Conservation (phyloP, 2,888 invertebrate species). For the Spilarctia lutea region DNA sequence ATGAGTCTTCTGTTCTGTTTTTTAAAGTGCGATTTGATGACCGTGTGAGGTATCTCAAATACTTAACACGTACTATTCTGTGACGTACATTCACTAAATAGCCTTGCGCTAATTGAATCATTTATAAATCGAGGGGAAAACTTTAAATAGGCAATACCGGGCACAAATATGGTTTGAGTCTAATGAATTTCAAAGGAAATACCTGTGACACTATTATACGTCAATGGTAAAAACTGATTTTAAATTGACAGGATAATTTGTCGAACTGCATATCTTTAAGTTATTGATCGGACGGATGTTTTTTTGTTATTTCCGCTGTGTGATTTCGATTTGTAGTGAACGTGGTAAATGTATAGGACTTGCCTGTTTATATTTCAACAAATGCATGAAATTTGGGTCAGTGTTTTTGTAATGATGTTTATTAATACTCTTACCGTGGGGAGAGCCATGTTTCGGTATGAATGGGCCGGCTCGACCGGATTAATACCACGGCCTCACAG, state of each 20-base stretch:
- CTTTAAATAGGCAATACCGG: not conserved
- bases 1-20: not conserved
- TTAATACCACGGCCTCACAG: too few species aligned
- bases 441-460: too few species aligned
- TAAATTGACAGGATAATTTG: not conserved
- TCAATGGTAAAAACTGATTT: not conserved
- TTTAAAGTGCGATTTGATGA: not conserved
- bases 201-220: constrained; percentile 2
- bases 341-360: not conserved
- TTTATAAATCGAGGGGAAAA: not conserved
- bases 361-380: not conserved
- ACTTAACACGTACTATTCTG: not conserved
- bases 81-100: not conserved
- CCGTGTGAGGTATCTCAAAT: not conserved
- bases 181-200: not conserved
- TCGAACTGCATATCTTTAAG: not conserved
- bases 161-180: not conserved
- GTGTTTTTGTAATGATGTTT: constrained; percentile 1
- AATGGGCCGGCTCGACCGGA: too few species aligned
- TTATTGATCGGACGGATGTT: not conserved
- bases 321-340: not conserved
- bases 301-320: not conserved
- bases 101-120: not conserved
- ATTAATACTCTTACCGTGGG: too few species aligned
- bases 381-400: not conserved